phyloP scores from a whole-genome alignment of 53 echinoderm and acorn worm species.

The Holothuria scabra region DNA sequence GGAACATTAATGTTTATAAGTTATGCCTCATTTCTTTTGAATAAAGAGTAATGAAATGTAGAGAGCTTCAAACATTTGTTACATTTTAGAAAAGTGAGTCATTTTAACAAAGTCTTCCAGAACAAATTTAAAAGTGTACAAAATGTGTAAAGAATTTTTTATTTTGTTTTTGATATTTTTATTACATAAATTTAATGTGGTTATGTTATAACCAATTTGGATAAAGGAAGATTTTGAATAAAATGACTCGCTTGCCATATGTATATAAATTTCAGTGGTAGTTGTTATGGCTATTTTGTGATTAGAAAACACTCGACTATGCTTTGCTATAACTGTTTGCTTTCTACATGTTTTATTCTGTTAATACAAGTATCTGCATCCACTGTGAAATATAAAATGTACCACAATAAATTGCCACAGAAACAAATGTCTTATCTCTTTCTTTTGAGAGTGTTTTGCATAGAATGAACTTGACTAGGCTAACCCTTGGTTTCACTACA shows the following conservation, averaged over 20 bases:
- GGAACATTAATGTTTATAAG: too few relatives aligned
- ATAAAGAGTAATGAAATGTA: too few relatives aligned
- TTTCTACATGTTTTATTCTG: constrained; percentile 43
- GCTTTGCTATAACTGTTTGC: constrained; percentile 21
- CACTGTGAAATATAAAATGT: constrained; percentile 41
- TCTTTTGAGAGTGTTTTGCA: too few relatives aligned
- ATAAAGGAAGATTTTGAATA: constrained; percentile 42
- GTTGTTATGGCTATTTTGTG: constrained; percentile 30
- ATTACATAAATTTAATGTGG: constrained; percentile 29
- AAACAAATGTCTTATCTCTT: not conserved
- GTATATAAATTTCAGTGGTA: constrained; percentile 39
- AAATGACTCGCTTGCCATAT: constrained; percentile 35
- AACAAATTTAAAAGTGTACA: constrained; percentile 41
- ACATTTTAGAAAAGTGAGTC: constrained; percentile 25
- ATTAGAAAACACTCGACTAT: constrained; percentile 18
- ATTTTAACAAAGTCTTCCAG: constrained; percentile 45
- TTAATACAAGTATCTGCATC: constrained; percentile 7
- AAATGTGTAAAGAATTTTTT: constrained; percentile 43
- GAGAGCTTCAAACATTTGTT: too few relatives aligned
- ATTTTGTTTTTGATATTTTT: constrained; percentile 45
- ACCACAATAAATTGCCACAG: constrained; percentile 35
- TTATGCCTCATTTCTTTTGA: too few relatives aligned
- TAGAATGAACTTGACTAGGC: too few relatives aligned
- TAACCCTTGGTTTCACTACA: too few relatives aligned
- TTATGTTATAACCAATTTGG: constrained; percentile 19